A percentile compares a stretch with the other conserved stretches of the same genome.
Conservation (phyloP, 2,888 invertebrate species). For the Pediacus dermestoides region DNA sequence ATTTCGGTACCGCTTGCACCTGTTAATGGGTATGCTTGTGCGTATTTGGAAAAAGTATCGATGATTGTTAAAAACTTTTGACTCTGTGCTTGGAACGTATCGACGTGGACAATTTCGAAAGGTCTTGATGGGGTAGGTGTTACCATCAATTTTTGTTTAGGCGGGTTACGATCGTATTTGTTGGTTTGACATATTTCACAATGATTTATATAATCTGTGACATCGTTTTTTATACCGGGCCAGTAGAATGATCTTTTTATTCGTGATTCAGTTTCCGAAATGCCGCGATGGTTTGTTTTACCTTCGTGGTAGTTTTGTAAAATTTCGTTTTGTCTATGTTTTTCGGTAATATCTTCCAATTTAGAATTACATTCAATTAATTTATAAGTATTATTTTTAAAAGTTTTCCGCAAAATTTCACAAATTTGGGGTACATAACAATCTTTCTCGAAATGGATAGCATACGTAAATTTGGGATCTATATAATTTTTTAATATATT, state of each 20-base stretch:
- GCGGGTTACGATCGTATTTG: slow-evolving; percentile 26
- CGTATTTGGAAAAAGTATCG: slow-evolving; percentile 29
- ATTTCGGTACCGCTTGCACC: slow-evolving; percentile 7
- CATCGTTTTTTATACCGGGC: slow-evolving; percentile 7
- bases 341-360: too few relatives aligned
- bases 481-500: too few relatives aligned
- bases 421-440: too few relatives aligned
- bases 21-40: slow-evolving; percentile 20
- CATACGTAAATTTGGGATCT: too few relatives aligned
- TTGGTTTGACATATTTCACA: slow-evolving; percentile 21
- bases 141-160: slow-evolving; percentile 22
- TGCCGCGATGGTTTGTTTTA: slow-evolving; percentile 21
- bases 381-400: too few relatives aligned
- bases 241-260: slow-evolving; percentile 10
- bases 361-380: too few relatives aligned
- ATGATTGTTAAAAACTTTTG: slow-evolving; percentile 25
- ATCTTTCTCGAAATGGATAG: too few relatives aligned
- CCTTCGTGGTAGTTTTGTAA: slow-evolving; percentile 13
- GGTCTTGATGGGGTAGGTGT: slow-evolving; percentile 28
- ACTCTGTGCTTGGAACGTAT: slow-evolving; percentile 25
- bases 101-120: slow-evolving; percentile 28
- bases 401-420: too few relatives aligned
- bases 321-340: too few relatives aligned
- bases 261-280: slow-evolving; percentile 11
- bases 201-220: slow-evolving; percentile 10